These are phyloP conservation scores for Synaphobranchus kaupii DNA, from an alignment of 2,797 vertebrate species.

Conservation along the genomic window DNA sequence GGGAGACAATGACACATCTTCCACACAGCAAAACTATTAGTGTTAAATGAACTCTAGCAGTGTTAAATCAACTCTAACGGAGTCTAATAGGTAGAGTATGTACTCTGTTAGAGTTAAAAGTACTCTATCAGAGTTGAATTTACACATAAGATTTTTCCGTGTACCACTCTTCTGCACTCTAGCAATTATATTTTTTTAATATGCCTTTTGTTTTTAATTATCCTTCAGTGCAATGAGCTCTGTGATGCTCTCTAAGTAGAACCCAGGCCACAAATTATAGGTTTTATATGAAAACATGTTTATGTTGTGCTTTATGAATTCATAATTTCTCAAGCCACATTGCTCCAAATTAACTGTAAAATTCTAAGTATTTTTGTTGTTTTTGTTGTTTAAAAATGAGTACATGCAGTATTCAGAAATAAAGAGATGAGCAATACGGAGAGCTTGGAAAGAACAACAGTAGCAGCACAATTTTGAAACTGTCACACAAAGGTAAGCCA, in stretches of 20 bases:
- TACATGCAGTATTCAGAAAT: neutral
- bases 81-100: neutral
- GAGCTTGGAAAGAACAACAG: neutral
- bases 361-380: neutral
- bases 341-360: neutral
- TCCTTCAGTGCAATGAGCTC: neutral
- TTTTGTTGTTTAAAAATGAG: neutral
- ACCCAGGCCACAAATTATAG: neutral
- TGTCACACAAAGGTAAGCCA: constrained; percentile 19
- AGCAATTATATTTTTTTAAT: neutral
- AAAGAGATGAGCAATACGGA: neutral
- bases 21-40: neutral
- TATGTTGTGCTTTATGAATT: neutral
- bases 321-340: neutral
- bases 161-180: neutral
- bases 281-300: neutral
- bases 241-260: neutral
- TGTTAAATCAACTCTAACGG: neutral
- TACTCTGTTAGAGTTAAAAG: neutral
- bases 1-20: neutral
- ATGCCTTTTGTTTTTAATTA: neutral
- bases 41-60: neutral
- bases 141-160: neutral
- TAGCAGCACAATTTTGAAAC: neutral
- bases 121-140: neutral